Conservation (phyloP, 2,797 vertebrate genomes). For the Hippocampus kuda region DNA sequence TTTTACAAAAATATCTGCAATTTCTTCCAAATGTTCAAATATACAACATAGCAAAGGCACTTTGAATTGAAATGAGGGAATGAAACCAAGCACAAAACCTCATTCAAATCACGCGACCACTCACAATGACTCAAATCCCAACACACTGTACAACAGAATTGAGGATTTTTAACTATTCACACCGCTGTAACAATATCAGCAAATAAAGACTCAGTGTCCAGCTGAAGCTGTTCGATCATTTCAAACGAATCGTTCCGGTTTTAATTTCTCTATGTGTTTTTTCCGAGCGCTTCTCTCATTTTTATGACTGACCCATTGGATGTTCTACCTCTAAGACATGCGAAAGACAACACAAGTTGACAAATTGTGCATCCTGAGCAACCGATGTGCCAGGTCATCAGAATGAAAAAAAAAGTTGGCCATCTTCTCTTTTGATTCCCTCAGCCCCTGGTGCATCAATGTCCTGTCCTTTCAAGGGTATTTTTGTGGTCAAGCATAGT, state of each 20-base stretch:
- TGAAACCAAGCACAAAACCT: neutral
- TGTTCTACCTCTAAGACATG: neutral
- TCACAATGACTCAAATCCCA: neutral
- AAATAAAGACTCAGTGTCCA: neutral
- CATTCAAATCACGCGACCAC: neutral
- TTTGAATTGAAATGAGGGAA: neutral
- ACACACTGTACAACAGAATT: neutral
- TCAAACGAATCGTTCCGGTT: neutral
- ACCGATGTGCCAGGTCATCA: neutral
- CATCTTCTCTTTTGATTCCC: neutral
- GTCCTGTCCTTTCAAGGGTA: neutral
- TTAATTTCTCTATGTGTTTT: neutral
- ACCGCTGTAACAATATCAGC: neutral
- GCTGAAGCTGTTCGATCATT: neutral
- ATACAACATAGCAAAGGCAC: neutral
- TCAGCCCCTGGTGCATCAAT: neutral
- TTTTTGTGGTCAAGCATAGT: neutral
- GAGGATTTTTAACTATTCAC: neutral
- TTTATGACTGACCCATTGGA: neutral
- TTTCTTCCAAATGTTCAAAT: neutral
- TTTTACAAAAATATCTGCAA: neutral
- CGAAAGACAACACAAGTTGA: neutral
- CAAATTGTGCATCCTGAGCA: neutral
- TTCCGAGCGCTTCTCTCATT: neutral
- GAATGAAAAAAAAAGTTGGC: neutral